These are phyloP conservation scores for Neolamprologus brichardi DNA, from an alignment of 2,113 vertebrate species.

Conservation along the genomic window DNA sequence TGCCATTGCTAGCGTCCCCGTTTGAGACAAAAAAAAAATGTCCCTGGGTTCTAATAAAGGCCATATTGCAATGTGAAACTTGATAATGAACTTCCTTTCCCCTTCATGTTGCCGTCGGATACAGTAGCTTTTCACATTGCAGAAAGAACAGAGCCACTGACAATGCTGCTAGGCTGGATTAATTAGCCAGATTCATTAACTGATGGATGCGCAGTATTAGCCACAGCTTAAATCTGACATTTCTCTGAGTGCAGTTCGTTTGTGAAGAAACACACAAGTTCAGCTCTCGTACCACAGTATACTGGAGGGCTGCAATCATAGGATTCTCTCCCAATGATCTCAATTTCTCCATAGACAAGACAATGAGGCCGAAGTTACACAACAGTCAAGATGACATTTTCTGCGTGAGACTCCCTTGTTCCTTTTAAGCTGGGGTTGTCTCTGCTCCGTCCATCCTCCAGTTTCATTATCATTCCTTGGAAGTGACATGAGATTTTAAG, in stretches of 20 bases:
- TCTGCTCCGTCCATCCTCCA: conserved; percentile 9
- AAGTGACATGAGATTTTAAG: conserved; percentile 53
- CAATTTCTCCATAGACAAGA: conserved; percentile 34
- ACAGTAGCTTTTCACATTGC: conserved; percentile 3
- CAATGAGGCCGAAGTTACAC: conserved; percentile 45
- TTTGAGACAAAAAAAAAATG: not conserved
- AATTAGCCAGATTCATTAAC: conserved; percentile 71
- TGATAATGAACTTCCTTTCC: conserved; percentile 26
- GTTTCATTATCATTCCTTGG: conserved; percentile 54
- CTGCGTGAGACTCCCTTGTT: not conserved
- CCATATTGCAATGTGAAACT: conserved; percentile 25
- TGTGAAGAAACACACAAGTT: conserved; percentile 31
- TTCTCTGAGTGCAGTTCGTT: conserved; percentile 42
- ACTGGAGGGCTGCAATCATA: not conserved
- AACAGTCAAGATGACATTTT: conserved; percentile 41
- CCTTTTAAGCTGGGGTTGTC: conserved; percentile 9
- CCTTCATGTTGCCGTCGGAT: conserved; percentile 6
- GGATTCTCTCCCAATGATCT: conserved; percentile 1
- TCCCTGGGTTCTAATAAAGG: not conserved
- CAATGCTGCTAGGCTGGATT: conserved; percentile 54
- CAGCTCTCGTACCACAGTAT: not conserved
- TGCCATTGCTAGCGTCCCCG: not conserved
- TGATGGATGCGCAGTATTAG: conserved; percentile 60
- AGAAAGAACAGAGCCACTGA: conserved; percentile 21
- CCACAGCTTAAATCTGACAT: conserved; percentile 65